Percentiles rank a stretch among this genome's conserved stretches.
These are phyloP conservation scores for Gnathonemus longibarbis DNA, from an alignment of 2,113 vertebrate species.

Conservation along the genomic window DNA sequence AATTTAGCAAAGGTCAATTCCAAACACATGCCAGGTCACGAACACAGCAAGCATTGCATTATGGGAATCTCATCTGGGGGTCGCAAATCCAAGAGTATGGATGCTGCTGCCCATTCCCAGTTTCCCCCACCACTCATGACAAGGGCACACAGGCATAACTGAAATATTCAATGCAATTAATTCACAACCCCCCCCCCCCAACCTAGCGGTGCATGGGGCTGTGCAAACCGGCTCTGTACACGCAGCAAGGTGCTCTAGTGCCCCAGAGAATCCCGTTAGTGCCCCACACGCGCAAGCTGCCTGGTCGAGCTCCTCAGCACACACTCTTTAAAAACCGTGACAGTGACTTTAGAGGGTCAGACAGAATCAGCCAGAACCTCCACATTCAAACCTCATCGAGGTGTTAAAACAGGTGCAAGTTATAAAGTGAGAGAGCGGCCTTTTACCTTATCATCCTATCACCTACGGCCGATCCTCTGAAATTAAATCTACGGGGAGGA, in stretches of 20 bases:
- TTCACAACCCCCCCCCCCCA: not conserved
- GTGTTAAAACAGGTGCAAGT: conserved; percentile 23
- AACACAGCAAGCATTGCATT: not conserved
- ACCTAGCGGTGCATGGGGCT: not conserved
- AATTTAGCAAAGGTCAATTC: not conserved
- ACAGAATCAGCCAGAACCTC: not conserved
- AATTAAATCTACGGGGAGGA: conserved; percentile 87
- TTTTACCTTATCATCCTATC: conserved; percentile 99
- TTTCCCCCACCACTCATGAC: not conserved
- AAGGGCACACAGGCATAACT: not conserved
- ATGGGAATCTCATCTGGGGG: not conserved
- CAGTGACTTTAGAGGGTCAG: not conserved
- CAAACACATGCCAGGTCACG: not conserved
- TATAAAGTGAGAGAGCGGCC: conserved; percentile 40
- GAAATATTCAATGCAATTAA: not conserved
- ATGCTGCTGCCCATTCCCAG: not conserved
- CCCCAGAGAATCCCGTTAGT: not conserved
- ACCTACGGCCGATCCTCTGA: conserved; percentile 95
- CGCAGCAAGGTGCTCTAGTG: not conserved
- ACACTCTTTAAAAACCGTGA: not conserved
- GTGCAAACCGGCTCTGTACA: not conserved
- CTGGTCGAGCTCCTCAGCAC: not conserved
- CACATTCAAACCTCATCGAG: not conserved
- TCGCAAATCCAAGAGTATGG: not conserved
- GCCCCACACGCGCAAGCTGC: not conserved